Evolutionary conservation across 2,888 invertebrate genomes (phyloP).

Genomic region (Thymelicus lineola): DNA sequence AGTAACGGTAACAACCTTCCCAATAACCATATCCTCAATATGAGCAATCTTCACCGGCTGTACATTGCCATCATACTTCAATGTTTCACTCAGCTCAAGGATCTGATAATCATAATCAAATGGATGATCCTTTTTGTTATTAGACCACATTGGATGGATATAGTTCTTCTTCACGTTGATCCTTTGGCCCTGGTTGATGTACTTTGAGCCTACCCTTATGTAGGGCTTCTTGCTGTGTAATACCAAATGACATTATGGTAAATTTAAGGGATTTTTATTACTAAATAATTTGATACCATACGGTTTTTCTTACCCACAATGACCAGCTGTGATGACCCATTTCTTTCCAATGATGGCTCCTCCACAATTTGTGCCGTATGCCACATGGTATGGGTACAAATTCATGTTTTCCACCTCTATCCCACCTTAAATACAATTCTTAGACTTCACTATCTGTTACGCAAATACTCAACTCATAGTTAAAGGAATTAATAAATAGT

Average conservation of each 20-base stretch:
- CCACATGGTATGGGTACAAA: slow-evolving; percentile 75
- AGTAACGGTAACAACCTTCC: slow-evolving; percentile 71
- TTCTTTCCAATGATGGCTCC: slow-evolving; percentile 72
- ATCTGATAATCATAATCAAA: slow-evolving; percentile 78
- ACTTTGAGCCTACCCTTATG: slow-evolving; percentile 71
- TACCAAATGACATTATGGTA: neutral
- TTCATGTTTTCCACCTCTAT: slow-evolving; percentile 68
- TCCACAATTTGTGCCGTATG: slow-evolving; percentile 76
- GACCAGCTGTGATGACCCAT: slow-evolving; percentile 77
- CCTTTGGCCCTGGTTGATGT: slow-evolving; percentile 63
- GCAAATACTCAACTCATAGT: too few species aligned
- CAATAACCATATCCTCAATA: slow-evolving; percentile 74
- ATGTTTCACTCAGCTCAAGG: slow-evolving; percentile 58
- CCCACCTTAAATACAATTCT: slow-evolving; percentile 48
- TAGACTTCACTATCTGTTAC: neutral
- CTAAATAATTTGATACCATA: neutral
- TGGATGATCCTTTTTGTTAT: slow-evolving; percentile 65
- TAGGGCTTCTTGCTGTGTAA: slow-evolving; percentile 64
- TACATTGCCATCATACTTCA: slow-evolving; percentile 64
- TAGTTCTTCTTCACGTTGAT: slow-evolving; percentile 52
- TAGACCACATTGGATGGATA: slow-evolving; percentile 68
- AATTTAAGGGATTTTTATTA: neutral
- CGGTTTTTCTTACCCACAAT: slow-evolving; percentile 72
- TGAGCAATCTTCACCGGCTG: slow-evolving; percentile 72
- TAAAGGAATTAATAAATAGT: too few species aligned